phyloP scores from a whole-genome alignment of 2,113 vertebrate genomes.

The Etheostoma spectabile region DNA sequence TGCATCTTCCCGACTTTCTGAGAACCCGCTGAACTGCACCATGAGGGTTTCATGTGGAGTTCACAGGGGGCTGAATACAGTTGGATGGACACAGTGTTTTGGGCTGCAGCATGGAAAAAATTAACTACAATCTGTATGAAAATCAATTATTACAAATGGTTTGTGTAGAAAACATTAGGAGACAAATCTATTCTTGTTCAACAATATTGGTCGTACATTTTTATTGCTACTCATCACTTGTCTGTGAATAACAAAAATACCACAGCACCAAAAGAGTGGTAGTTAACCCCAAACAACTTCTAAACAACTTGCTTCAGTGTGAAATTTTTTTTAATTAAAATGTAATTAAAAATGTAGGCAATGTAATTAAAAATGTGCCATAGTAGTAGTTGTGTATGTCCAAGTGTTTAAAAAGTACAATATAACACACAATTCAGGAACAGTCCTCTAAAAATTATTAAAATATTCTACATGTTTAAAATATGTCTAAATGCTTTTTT shows the following conservation, averaged over 20 bases:
- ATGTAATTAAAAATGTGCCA: not conserved
- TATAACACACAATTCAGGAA: not conserved
- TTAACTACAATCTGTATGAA: not conserved
- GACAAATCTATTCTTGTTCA: not conserved
- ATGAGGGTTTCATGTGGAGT: slow-evolving; percentile 62
- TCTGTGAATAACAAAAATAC: not conserved
- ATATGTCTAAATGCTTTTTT: not conserved
- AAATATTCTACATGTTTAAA: not conserved
- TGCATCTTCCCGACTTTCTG: slow-evolving; percentile 80
- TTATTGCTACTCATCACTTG: not conserved
- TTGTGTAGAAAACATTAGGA: not conserved
- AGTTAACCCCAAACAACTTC: not conserved
- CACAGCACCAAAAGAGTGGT: not conserved
- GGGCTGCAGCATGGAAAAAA: slow-evolving; percentile 6
- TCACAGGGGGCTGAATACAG: slow-evolving; percentile 51
- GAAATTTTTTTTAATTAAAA: not conserved
- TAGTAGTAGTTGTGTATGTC: not conserved
- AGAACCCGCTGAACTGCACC: slow-evolving; percentile 76
- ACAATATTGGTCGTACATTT: not conserved
- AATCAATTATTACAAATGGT: not conserved
- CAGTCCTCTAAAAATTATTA: not conserved
- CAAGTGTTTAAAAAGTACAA: not conserved
- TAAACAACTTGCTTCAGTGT: not conserved
- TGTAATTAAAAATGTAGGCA: too few species aligned
- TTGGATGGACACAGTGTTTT: slow-evolving; percentile 30